Evolutionary conservation across 2,797 vertebrate genomes (phyloP).

Genomic region (Thripadectes ignobilis): DNA sequence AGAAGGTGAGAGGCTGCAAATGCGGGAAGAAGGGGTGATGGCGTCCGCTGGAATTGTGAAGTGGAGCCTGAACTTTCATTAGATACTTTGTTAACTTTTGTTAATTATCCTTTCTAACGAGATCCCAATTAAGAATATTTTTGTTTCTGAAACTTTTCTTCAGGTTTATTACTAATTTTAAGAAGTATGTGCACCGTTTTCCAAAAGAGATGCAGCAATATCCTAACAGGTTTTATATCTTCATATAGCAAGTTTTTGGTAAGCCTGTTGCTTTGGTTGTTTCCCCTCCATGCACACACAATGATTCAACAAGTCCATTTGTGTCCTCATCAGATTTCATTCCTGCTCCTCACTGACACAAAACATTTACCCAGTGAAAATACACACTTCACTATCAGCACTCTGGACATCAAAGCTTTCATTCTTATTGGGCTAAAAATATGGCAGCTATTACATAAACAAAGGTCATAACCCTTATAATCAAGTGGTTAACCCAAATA

Average conservation of each 20-base stretch:
- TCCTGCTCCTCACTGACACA: neutral
- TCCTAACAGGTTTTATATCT: neutral
- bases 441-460: constrained; percentile 10
- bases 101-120: neutral
- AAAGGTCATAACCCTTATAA: constrained; percentile 24
- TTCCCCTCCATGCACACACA: neutral
- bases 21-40: rapidly evolving
- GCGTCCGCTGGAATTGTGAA: neutral
- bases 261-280: neutral
- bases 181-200: neutral
- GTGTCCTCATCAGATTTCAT: neutral
- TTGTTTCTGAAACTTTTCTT: neutral
- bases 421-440: constrained; percentile 2
- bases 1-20: neutral
- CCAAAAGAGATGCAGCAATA: neutral
- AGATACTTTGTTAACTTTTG: neutral
- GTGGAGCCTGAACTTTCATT: neutral
- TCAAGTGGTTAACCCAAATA: constrained; percentile 26
- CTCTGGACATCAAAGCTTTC: neutral
- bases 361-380: neutral
- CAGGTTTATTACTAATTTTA: neutral
- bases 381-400: neutral
- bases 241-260: neutral
- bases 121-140: neutral
- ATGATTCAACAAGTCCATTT: neutral